phyloP scores from a whole-genome alignment of 2,797 vertebrate genomes.

The Anguilla pacifica region DNA sequence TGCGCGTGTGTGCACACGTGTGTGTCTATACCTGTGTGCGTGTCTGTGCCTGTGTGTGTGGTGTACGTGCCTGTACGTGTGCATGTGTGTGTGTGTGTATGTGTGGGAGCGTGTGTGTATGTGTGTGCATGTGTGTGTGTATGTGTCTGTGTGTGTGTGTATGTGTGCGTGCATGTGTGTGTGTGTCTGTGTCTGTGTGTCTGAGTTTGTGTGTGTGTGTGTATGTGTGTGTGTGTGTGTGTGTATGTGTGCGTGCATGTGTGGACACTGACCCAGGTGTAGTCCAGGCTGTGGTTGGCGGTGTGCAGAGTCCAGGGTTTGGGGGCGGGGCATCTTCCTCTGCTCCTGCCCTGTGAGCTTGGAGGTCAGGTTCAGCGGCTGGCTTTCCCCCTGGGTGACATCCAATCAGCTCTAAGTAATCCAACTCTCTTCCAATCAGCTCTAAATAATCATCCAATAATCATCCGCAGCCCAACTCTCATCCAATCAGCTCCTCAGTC shows the following conservation, averaged over 20 bases:
- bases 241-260: background rate
- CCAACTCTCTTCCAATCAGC: background rate
- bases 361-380: constrained; percentile 6
- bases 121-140: too few relatives aligned
- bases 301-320: background rate
- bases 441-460: background rate
- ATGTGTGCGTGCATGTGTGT: background rate
- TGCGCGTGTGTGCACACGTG: background rate
- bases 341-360: background rate
- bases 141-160: background rate
- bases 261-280: background rate
- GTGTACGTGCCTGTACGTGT: too few relatives aligned
- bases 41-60: background rate
- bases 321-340: background rate
- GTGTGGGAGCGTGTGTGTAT: background rate
- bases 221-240: background rate
- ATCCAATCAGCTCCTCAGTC: background rate
- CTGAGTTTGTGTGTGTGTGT: background rate
- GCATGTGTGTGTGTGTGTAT: too few relatives aligned
- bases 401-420: background rate
- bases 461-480: too few relatives aligned
- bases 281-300: too few relatives aligned
- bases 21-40: background rate
- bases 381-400: background rate
- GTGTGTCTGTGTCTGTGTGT: background rate